These are phyloP conservation scores for Poecilobothrus nobilitatus DNA, from an alignment of 2,888 invertebrate species.

Conservation along the genomic window DNA sequence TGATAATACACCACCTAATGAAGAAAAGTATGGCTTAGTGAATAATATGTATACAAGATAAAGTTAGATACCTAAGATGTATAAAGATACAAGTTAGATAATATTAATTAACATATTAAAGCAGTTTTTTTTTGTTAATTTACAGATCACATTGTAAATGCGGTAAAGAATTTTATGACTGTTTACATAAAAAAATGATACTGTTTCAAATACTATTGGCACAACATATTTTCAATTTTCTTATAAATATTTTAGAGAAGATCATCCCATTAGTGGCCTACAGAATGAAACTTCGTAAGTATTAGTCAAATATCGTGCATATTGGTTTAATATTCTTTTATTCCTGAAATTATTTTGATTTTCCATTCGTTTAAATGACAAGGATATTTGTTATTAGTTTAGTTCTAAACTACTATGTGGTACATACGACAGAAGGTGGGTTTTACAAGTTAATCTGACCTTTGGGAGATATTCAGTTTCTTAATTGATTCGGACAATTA, in stretches of 20 bases:
- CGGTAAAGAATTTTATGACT: slow-evolving; percentile 24
- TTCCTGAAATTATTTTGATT: too few species aligned
- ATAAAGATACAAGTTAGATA: too few species aligned
- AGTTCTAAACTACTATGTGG: too few species aligned
- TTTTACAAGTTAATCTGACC: too few species aligned
- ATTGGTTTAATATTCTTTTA: too few species aligned
- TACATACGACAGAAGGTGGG: too few species aligned
- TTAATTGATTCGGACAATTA: too few species aligned
- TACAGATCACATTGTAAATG: slow-evolving; percentile 25
- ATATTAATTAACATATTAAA: too few species aligned
- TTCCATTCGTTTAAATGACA: too few species aligned
- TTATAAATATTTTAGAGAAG: slow-evolving; percentile 24
- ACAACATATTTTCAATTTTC: slow-evolving; percentile 24
- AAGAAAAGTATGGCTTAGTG: slow-evolving; percentile 24
- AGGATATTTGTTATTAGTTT: too few species aligned
- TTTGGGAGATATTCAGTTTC: too few species aligned
- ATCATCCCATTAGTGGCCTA: slow-evolving; percentile 21
- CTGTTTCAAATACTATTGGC: slow-evolving; percentile 23
- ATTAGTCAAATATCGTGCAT: too few species aligned
- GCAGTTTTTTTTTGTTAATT: not conserved
- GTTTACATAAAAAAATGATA: slow-evolving; percentile 20
- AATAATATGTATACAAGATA: slow-evolving; percentile 25
- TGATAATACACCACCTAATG: slow-evolving; percentile 31
- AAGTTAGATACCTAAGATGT: not conserved
- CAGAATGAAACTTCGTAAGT: slow-evolving; percentile 22